Base-by-base conservation (phyloP, 1,140 invertebrate species). In the Anoplolepis gracilipes region DNA sequence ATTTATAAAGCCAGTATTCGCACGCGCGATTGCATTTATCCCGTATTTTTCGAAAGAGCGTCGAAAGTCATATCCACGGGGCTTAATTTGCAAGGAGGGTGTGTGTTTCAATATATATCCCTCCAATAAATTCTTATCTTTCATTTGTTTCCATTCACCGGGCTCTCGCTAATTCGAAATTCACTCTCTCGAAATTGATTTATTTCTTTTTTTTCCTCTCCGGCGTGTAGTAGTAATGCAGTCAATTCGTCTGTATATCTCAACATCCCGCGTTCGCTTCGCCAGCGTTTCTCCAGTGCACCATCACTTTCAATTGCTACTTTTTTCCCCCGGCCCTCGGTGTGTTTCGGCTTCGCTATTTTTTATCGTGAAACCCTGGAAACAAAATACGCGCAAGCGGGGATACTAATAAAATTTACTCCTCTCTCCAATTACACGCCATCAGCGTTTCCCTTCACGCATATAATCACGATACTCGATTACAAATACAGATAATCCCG, bases 121-220 rank as follows among this genome's bases (percentile, higher is more conserved):
- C 46, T 19, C 16, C 25, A 39, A 82, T 82, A 72, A 82, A 72
- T 72, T 69, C 36, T 82, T 72, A 82, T 82, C 53, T 82, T 16
- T 72, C 13, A 42, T 42, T 19, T 22, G 13, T 46, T 28, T n/a
- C 22, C 61, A 16, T 28, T 67, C n/a, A 13, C 19, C 13, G n/a
- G 42, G 46, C 13, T 62, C 13, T 61, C 11, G 28, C 16, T 42
- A 42, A 42, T 42, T 42, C 39, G 33, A 19, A 46, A 11, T 39
- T 57, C 33, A 42, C 57, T 79, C 57, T 67, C 16, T 46, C 46
- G 30, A 25, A 69, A 79, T 67, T 72, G 67, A 82, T 72, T 61
- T 61, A 72, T 42, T 72, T 10, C 19, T 22, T 10, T 42, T 72
- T 53, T 53, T n/a, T 53, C 16, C 16, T 22, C 16, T 22, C 0